Conservation (phyloP, 2,888 invertebrate species). For the Gastrophysa polygoni region DNA sequence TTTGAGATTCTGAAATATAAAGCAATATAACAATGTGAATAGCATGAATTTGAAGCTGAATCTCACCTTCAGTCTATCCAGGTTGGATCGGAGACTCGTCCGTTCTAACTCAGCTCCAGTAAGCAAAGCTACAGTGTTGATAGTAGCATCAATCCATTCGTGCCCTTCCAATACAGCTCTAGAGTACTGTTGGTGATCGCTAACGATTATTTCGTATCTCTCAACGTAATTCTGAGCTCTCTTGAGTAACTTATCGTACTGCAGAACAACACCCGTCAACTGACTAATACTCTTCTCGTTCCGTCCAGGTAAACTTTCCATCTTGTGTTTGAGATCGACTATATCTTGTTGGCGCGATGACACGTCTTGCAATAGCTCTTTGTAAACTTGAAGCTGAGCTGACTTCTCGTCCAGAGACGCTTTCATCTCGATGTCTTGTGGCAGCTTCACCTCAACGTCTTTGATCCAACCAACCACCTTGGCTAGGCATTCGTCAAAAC, state of each 20-base stretch:
- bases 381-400: conserved; percentile 83
- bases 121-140: conserved; percentile 81
- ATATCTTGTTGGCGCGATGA: conserved; percentile 85
- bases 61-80: conserved; percentile 74
- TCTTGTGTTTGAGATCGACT: conserved; percentile 78
- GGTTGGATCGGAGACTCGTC: conserved; percentile 83
- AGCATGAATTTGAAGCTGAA: conserved; percentile 20
- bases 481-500: conserved; percentile 86
- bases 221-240: conserved; percentile 80
- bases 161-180: conserved; percentile 85
- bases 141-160: conserved; percentile 86
- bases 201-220: conserved; percentile 85
- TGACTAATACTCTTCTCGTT: conserved; percentile 76
- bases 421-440: conserved; percentile 79
- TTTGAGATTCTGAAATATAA: conserved; percentile 67
- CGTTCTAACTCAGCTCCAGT: conserved; percentile 83
- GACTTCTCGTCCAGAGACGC: conserved; percentile 91
- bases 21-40: conserved; percentile 20
- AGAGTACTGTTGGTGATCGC: conserved; percentile 86
- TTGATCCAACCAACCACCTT: conserved; percentile 80
- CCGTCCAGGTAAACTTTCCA: conserved; percentile 79
- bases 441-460: conserved; percentile 75
- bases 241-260: conserved; percentile 73
- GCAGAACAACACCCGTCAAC: conserved; percentile 70
- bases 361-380: conserved; percentile 81